phyloP scores from a whole-genome alignment of 2,113 vertebrate species.

The Chionomys nivalis region DNA sequence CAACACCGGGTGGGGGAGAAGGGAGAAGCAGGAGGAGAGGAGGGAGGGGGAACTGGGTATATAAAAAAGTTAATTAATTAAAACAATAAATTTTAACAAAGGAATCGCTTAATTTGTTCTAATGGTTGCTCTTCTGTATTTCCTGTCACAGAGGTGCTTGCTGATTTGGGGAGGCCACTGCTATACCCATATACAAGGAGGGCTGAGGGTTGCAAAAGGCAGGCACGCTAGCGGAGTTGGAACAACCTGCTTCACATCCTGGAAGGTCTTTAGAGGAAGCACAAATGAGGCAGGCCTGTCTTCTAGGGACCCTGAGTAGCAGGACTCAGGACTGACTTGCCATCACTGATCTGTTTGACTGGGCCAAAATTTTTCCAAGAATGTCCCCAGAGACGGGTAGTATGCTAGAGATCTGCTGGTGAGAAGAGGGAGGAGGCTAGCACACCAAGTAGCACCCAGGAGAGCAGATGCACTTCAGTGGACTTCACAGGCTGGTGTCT shows the following conservation, averaged over 20 bases:
- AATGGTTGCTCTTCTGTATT: slow-evolving; percentile 24
- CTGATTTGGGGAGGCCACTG: neutral
- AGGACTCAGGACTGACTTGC: neutral
- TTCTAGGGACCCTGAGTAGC: neutral
- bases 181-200: neutral
- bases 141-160: neutral
- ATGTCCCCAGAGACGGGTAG: neutral
- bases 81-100: slow-evolving; percentile 34
- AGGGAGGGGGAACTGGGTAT: too few species aligned
- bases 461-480: neutral
- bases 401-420: neutral
- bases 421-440: neutral
- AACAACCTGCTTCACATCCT: neutral
- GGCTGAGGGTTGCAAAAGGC: neutral
- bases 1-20: neutral
- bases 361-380: neutral
- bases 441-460: neutral
- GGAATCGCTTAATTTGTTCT: slow-evolving; percentile 35
- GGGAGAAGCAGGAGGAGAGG: too few species aligned
- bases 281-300: neutral
- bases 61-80: too few species aligned
- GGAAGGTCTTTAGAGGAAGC: slow-evolving; percentile 16
- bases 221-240: neutral
- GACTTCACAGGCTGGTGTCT: neutral
- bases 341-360: neutral